A percentile compares a stretch with the other conserved stretches of the same genome.
Evolutionary conservation across 2,113 vertebrate genomes (phyloP).

Genomic region (Chamaea fasciata): DNA sequence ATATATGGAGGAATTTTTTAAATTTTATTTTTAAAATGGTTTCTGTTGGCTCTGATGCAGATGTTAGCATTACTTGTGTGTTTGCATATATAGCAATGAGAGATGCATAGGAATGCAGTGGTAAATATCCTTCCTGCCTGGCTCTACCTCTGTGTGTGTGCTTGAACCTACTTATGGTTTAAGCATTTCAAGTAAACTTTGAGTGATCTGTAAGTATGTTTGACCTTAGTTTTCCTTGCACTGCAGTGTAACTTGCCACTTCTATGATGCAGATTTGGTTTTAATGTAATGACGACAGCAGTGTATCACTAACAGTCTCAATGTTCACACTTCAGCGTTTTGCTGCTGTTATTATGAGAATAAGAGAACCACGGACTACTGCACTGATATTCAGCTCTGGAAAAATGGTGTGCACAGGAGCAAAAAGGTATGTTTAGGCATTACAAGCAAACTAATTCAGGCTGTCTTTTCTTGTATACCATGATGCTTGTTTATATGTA

Average conservation of each 20-base stretch:
- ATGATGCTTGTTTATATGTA: background rate
- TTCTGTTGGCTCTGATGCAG: background rate
- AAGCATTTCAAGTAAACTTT: background rate
- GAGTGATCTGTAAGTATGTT: background rate
- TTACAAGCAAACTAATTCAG: background rate
- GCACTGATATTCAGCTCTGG: slow-evolving; percentile 98
- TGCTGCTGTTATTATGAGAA: slow-evolving; percentile 99
- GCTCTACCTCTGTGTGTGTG: background rate
- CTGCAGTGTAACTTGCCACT: background rate
- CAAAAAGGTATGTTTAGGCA: slow-evolving; percentile 83
- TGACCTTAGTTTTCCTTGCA: background rate
- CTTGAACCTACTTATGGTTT: background rate
- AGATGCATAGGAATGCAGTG: background rate
- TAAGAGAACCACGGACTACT: slow-evolving; percentile 96
- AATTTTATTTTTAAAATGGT: background rate
- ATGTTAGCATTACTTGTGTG: background rate
- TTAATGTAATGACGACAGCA: background rate
- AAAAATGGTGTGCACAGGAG: slow-evolving; percentile 99
- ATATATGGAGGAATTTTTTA: background rate
- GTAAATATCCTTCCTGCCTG: background rate
- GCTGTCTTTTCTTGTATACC: background rate
- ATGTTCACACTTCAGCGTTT: slow-evolving; percentile 82
- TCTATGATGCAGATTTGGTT: background rate
- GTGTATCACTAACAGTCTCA: background rate
- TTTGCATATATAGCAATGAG: background rate